Evolutionary conservation across 1,140 invertebrate species (phyloP).

Genomic region (Calliphora vicina): DNA sequence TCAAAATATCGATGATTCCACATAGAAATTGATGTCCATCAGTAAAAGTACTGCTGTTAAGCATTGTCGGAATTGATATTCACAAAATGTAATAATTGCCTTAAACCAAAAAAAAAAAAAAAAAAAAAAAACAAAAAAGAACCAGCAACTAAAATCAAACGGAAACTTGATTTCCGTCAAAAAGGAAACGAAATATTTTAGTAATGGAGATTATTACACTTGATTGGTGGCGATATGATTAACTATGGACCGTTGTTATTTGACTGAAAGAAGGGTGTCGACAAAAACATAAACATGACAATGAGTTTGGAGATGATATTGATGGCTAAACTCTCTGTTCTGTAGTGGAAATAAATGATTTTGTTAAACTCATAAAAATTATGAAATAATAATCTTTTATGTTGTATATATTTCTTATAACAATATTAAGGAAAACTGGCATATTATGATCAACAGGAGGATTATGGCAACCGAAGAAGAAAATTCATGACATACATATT

Average conservation of each 20-base stretch:
- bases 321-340: background rate
- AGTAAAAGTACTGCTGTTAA: background rate
- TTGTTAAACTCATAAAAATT: background rate
- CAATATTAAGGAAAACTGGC: background rate
- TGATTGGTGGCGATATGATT: conserved; percentile 23
- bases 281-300: background rate
- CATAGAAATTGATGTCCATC: background rate
- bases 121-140: background rate
- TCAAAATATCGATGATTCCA: background rate
- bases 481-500: background rate
- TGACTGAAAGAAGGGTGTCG: background rate
- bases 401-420: background rate
- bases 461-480: background rate
- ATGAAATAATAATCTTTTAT: background rate
- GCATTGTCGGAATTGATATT: background rate
- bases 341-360: background rate
- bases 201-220: conserved; percentile 28
- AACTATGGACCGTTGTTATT: background rate
- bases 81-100: conserved; percentile 29
- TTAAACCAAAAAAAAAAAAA: background rate
- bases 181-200: conserved; percentile 20
- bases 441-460: background rate
- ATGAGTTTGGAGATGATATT: background rate
- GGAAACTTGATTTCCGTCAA: conserved; percentile 33
- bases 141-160: conserved; percentile 23